Evolutionary conservation across 2,888 invertebrate species (phyloP).

Genomic region (Ommatoiulus sabulosus): DNA sequence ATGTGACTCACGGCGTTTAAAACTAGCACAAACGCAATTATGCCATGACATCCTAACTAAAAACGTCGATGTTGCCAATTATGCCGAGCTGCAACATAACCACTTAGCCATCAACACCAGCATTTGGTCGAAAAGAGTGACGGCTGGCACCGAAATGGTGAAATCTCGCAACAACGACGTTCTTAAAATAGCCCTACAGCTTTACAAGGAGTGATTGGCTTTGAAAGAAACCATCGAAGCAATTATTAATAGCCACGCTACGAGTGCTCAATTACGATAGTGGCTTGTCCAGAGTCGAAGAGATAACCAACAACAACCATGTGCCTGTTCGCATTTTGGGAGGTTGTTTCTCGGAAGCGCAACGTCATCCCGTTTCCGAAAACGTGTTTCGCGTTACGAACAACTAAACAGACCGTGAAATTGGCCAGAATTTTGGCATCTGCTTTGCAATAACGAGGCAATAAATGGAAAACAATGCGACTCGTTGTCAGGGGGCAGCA

Average conservation of each 20-base stretch:
- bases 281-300: background rate
- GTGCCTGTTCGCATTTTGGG: background rate
- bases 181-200: constrained; percentile 23
- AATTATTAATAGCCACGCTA: constrained; percentile 4
- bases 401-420: background rate
- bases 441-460: constrained; percentile 13
- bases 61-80: background rate
- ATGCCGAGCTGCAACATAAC: constrained; percentile 11
- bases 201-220: constrained; percentile 2
- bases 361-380: constrained; percentile 13
- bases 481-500: background rate
- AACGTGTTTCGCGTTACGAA: background rate
- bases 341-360: background rate
- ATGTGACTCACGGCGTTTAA: background rate
- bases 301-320: background rate
- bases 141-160: background rate
- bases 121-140: background rate
- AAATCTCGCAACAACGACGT: constrained; percentile 31
- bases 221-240: background rate
- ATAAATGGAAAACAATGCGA: background rate
- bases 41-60: background rate
- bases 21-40: constrained; percentile 10
- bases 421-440: constrained; percentile 5
- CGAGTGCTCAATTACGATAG: constrained; percentile 5
- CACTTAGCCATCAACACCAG: constrained; percentile 41